Conservation (phyloP, 2,888 invertebrate genomes). For the Operophtera brumata region DNA sequence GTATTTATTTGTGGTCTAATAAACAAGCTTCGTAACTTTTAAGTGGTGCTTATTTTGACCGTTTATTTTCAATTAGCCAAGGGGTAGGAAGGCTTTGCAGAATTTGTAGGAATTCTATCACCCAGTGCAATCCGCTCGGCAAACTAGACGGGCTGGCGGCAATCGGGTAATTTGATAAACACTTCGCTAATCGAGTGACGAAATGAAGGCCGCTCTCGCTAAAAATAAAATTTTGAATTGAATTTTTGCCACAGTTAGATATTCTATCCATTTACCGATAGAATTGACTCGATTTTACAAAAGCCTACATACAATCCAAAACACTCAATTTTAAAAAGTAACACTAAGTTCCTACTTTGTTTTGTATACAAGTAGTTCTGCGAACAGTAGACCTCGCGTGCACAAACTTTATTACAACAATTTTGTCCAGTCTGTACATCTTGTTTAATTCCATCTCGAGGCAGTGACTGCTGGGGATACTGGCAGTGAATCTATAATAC, state of each 20-base stretch:
- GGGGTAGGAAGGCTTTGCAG: constrained; percentile 42
- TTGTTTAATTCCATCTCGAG: no score
- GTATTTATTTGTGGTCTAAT: constrained; percentile 20
- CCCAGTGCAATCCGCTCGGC: constrained; percentile 63
- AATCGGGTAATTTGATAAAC: constrained; percentile 75
- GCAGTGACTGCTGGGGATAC: no score
- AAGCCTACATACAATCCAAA: background rate
- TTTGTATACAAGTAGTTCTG: no score
- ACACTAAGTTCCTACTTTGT: no score
- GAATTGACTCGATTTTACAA: background rate
- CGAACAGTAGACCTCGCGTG: no score
- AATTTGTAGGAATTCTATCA: constrained; percentile 52
- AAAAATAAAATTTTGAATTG: constrained; percentile 50
- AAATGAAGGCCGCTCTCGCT: constrained; percentile 50
- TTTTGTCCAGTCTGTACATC: no score
- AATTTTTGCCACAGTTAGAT: background rate
- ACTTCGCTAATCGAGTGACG: constrained; percentile 72
- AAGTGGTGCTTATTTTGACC: constrained; percentile 33
- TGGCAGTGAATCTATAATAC: no score
- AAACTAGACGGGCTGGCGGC: constrained; percentile 63
- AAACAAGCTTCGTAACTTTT: constrained; percentile 17
- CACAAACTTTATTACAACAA: no score
- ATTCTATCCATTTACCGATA: no score
- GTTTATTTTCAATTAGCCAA: constrained; percentile 53
- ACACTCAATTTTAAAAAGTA: no score